Evolutionary conservation across 2,797 vertebrate species (phyloP).

Genomic region (Epinephelus coioides): DNA sequence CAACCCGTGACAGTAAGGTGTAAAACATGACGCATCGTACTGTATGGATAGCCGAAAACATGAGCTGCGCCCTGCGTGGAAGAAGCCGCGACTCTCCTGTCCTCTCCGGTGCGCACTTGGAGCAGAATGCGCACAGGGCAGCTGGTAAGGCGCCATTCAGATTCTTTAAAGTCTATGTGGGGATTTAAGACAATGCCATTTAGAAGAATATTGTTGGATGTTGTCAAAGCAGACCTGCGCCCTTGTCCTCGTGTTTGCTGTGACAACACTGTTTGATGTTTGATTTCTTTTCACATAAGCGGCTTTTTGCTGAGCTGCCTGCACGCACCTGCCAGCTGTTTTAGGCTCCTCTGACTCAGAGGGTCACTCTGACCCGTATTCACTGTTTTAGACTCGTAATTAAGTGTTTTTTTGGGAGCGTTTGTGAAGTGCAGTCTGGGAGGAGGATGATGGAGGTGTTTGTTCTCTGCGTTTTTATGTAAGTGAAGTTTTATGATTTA

Average conservation of each 20-base stretch:
- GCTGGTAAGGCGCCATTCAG: constrained; percentile 67
- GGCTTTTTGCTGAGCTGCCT: constrained; percentile 46
- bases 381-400: background rate
- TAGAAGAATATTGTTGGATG: background rate
- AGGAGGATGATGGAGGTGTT: constrained; percentile 11
- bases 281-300: constrained; percentile 62
- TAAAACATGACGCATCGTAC: constrained; percentile 63
- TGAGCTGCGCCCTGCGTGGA: constrained; percentile 55
- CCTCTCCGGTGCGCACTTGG: constrained; percentile 57
- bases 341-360: constrained; percentile 18
- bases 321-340: constrained; percentile 74
- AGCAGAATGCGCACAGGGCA: constrained; percentile 56
- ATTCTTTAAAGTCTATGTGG: background rate
- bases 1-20: constrained; percentile 65
- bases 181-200: background rate
- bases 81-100: constrained; percentile 44
- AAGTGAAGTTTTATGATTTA: constrained; percentile 35
- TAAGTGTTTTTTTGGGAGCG: constrained; percentile 27
- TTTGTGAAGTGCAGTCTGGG: constrained; percentile 24
- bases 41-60: constrained; percentile 62
- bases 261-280: constrained; percentile 71
- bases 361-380: constrained; percentile 45
- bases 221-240: constrained; percentile 31
- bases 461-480: constrained; percentile 41
- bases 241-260: constrained; percentile 67